A percentile compares a stretch with the other conserved stretches of the same genome.
Evolutionary conservation across 2,888 invertebrate species (phyloP).

Genomic region (Chrysina gloriosa): DNA sequence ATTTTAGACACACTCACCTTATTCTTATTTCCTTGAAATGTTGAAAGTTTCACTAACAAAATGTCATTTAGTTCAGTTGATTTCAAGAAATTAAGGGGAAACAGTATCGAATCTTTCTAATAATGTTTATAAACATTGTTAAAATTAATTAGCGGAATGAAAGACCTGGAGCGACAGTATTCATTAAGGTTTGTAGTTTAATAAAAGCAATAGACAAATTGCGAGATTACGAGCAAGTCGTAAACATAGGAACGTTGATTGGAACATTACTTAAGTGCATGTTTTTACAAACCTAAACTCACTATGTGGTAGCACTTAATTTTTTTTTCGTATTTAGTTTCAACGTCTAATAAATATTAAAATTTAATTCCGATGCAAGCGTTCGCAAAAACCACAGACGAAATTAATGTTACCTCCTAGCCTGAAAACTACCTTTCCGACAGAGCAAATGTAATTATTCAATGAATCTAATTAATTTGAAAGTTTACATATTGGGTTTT

Average conservation of each 20-base stretch:
- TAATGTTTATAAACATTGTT: background rate
- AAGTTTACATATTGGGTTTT: background rate
- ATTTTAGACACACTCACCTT: no score
- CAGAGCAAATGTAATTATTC: background rate
- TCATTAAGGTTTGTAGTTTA: background rate
- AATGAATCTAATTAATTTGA: constrained; percentile 14
- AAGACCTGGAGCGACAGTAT: background rate
- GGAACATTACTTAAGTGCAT: background rate
- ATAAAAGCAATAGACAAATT: background rate
- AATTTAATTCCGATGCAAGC: constrained; percentile 15
- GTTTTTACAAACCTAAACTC: background rate
- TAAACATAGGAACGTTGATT: constrained; percentile 5
- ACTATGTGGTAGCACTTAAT: background rate
- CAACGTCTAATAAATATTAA: background rate
- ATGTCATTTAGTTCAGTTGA: no score
- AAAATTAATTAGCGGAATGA: background rate
- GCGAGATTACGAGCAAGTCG: background rate
- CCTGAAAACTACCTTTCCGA: background rate
- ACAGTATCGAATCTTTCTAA: no score
- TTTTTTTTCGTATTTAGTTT: background rate
- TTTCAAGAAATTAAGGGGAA: no score
- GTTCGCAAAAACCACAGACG: no score
- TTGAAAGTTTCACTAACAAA: no score
- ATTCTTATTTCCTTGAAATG: no score
- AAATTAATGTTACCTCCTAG: background rate